These are phyloP conservation scores for Nycteola revayana DNA, from an alignment of 2,888 invertebrate genomes.

Conservation along the genomic window DNA sequence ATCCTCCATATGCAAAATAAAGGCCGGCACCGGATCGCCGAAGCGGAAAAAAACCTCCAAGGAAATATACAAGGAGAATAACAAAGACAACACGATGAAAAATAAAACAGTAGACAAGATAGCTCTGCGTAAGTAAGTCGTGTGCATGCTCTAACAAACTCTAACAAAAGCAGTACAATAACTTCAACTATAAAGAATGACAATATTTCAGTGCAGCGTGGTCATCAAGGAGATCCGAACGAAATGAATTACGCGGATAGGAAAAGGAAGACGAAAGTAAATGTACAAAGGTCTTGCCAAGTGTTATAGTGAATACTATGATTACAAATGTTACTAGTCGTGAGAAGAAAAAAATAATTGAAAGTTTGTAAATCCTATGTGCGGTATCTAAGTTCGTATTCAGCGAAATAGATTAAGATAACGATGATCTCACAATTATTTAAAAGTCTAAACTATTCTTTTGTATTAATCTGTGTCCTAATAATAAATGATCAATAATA, in stretches of 20 bases:
- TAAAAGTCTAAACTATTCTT: slow-evolving; percentile 8
- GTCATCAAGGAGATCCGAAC: slow-evolving; percentile 54
- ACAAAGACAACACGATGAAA: slow-evolving; percentile 49
- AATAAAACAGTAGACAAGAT: slow-evolving; percentile 57
- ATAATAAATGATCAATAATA: slow-evolving; percentile 20
- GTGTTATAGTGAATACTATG: slow-evolving; percentile 49
- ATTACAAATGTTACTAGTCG: slow-evolving; percentile 34
- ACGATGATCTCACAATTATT: slow-evolving; percentile 69
- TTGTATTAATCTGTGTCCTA: not conserved
- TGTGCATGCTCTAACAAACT: slow-evolving; percentile 62
- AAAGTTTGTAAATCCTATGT: slow-evolving; percentile 28
- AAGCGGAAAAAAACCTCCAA: slow-evolving; percentile 51
- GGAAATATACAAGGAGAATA: slow-evolving; percentile 47
- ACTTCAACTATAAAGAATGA: slow-evolving; percentile 56
- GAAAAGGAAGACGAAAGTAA: slow-evolving; percentile 58
- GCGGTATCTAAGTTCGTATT: slow-evolving; percentile 20
- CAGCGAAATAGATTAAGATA: slow-evolving; percentile 45
- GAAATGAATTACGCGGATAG: slow-evolving; percentile 50
- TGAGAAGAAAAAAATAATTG: slow-evolving; percentile 27
- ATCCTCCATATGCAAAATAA: slow-evolving; percentile 68
- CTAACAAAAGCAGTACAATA: slow-evolving; percentile 51
- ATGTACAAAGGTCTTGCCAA: slow-evolving; percentile 69
- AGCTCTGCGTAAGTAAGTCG: slow-evolving; percentile 73
- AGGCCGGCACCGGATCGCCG: slow-evolving; percentile 44
- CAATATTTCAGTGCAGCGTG: slow-evolving; percentile 75